These are phyloP conservation scores for Achroia grisella DNA, from an alignment of 1,140 invertebrate species.

Conservation along the genomic window DNA sequence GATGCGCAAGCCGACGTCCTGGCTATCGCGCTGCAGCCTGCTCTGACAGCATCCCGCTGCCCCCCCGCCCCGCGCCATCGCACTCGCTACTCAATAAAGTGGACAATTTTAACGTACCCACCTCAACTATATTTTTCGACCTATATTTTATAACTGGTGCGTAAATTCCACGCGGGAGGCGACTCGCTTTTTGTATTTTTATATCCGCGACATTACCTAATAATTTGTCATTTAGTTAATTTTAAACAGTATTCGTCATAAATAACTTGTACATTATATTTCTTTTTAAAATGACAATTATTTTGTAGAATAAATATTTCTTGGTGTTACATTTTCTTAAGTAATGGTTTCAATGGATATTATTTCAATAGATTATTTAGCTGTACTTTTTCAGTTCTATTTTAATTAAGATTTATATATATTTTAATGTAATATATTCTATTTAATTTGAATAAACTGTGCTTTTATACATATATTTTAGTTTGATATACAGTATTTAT, in stretches of 20 bases:
- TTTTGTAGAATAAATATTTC: conserved; percentile 41
- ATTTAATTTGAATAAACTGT: conserved; percentile 73
- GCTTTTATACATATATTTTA: conserved; percentile 52
- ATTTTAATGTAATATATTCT: conserved; percentile 73
- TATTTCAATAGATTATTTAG: conserved; percentile 67
- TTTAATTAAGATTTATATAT: conserved; percentile 66
- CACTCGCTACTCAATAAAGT: conserved; percentile 6
- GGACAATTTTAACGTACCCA: conserved; percentile 24
- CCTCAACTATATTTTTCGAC: conserved; percentile 64
- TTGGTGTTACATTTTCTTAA: conserved; percentile 44
- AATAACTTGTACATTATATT: conserved; percentile 29
- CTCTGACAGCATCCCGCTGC: conserved; percentile 77
- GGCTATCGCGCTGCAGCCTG: conserved; percentile 82
- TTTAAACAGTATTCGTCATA: conserved; percentile 30
- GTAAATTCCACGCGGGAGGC: conserved; percentile 34
- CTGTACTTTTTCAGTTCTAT: conserved; percentile 67
- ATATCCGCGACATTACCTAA: conserved; percentile 45
- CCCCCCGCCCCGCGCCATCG: conserved; percentile 2
- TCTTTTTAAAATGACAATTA: conserved; percentile 31
- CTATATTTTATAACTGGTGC: conserved; percentile 57
- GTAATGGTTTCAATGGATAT: conserved; percentile 59
- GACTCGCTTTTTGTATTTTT: conserved; percentile 72
- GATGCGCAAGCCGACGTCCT: conserved; percentile 82
- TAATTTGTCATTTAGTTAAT: conserved; percentile 15
- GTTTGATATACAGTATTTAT: conserved; percentile 1